Evolutionary conservation across 2,888 invertebrate species (phyloP).

Genomic region (Parapristionchus giblindavisi): DNA sequence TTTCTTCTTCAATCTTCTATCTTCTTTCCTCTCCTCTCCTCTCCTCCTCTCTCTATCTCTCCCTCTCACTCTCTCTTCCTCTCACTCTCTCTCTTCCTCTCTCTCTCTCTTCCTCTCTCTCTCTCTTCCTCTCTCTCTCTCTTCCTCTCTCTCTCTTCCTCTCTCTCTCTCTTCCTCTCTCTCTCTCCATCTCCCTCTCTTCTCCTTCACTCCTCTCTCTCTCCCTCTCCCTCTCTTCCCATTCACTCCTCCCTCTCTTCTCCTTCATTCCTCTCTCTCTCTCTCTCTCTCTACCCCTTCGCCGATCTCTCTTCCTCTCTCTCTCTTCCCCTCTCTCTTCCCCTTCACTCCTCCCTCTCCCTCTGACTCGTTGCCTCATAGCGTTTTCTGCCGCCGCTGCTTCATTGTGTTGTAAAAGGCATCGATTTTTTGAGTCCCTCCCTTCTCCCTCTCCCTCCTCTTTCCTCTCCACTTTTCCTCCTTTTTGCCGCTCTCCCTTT

Average conservation of each 20-base stretch:
- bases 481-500: background rate
- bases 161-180: conserved; percentile 29
- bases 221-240: conserved; percentile 29
- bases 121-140: background rate
- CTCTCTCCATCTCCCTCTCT: conserved; percentile 33
- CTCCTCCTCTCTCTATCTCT: background rate
- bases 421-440: conserved; percentile 33
- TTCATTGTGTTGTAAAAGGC: conserved; percentile 39
- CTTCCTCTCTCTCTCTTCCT: conserved; percentile 5
- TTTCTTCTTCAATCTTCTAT: conserved; percentile 20
- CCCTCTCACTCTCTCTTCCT: conserved; percentile 15
- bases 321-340: background rate
- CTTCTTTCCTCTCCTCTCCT: background rate
- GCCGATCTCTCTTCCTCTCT: background rate
- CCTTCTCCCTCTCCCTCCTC: background rate
- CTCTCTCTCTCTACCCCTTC: conserved; percentile 4
- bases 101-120: conserved; percentile 7
- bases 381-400: too few species aligned
- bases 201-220: background rate
- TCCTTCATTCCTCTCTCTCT: conserved; percentile 7
- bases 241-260: conserved; percentile 3
- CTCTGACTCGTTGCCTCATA: background rate
- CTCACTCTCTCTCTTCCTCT: conserved; percentile 22
- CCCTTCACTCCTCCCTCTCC: background rate
- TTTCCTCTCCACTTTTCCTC: background rate